phyloP scores from a whole-genome alignment of 2,113 vertebrate species.

The Catharus minimus region DNA sequence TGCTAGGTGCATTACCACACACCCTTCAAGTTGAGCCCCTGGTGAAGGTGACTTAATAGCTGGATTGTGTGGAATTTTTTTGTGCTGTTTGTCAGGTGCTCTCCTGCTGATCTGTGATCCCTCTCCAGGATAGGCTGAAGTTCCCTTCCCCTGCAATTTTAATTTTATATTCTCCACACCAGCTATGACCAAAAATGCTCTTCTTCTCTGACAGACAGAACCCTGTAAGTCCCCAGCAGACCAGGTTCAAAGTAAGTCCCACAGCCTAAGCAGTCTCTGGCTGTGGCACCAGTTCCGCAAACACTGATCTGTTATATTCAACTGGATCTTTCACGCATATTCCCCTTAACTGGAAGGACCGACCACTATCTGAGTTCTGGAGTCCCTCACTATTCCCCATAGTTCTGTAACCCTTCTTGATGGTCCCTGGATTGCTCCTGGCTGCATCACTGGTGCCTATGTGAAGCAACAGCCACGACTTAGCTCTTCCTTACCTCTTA shows the following conservation, averaged over 20 bases:
- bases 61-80: background rate
- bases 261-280: background rate
- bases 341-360: background rate
- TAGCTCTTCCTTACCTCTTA: background rate
- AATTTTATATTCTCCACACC: background rate
- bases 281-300: background rate
- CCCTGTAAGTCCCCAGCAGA: rapidly evolving
- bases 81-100: too few species aligned
- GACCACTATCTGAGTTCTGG: background rate
- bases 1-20: background rate
- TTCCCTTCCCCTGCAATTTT: background rate
- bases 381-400: background rate
- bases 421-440: background rate
- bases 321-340: background rate
- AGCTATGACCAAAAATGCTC: background rate
- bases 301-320: background rate
- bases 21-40: background rate
- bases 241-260: background rate
- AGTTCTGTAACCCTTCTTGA: background rate
- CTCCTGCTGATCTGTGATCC: background rate
- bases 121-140: background rate
- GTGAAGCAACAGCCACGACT: background rate
- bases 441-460: background rate
- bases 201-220: background rate
- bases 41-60: background rate